Base-by-base conservation (phyloP, 2,888 invertebrate genomes). In the Stenolophus ochropezus region DNA sequence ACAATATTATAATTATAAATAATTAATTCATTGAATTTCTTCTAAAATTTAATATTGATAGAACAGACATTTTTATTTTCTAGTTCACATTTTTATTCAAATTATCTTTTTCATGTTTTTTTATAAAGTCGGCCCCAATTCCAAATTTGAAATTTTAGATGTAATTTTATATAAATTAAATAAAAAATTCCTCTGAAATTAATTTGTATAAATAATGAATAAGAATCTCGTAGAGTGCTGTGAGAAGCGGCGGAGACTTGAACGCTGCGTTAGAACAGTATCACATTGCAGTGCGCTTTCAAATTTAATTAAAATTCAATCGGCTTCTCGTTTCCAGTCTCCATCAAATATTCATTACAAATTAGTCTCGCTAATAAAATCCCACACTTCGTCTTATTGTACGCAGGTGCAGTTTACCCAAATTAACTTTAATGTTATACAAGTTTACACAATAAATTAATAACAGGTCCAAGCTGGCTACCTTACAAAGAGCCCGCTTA, bases 381-480 rank as follows among this genome's bases (percentile, higher is more conserved):
- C 61, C 23, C n/a, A 14, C 61, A 25, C 25, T 23, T 61, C 61
- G 61, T 61, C 61, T 61, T 23, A 61, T 61, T 61, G 61, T 25
- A 61, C 33, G 65, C 65, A 69, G 65, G 65, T 69, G 65, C 65
- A 69, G 33, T 69, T 33, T 69, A 69, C 33, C 65, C 65, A 74
- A 74, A 74, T 74, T 74, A 53, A 16, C 16, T 53, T 74, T 51
- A 49, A 53, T 53, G 21, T 74, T 27, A 53, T 53, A 53, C 23
- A 74, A 74, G 74, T 74, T 74, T 74, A 74, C 74, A 74, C 49
- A 74, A 74, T 74, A 74, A 74, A 74, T 74, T 74, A 74, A 74
- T 74, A 74, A 74, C 53, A 74, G 74, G 74, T 53, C 74, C 74
- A 51, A 23, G 25, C 49, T 53, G 25, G 74, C 74, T 53, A 74